Percentiles rank a stretch among this genome's conserved stretches.
phyloP scores from a whole-genome alignment of 1,140 invertebrate genomes.

The Scaptomyza montana region DNA sequence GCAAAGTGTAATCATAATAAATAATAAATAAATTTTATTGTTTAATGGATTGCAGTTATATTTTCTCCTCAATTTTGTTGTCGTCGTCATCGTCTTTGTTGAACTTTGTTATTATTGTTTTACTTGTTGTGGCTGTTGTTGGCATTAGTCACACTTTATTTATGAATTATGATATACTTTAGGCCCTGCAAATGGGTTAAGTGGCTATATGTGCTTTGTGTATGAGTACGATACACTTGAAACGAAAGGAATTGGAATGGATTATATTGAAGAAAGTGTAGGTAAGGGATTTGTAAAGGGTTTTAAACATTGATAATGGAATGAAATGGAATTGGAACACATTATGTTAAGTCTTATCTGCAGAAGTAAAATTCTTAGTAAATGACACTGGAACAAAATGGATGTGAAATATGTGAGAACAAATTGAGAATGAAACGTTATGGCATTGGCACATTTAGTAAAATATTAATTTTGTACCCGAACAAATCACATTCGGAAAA shows the following conservation, averaged over 20 bases:
- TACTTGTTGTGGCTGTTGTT: slow-evolving; percentile 33
- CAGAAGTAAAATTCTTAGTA: too few relatives aligned
- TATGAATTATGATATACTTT: slow-evolving; percentile 74
- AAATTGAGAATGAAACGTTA: too few relatives aligned
- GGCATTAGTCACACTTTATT: slow-evolving; percentile 82
- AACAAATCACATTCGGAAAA: too few relatives aligned
- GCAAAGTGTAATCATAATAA: slow-evolving; percentile 78
- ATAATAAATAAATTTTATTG: slow-evolving; percentile 83
- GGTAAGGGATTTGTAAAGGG: too few relatives aligned
- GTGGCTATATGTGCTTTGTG: neutral
- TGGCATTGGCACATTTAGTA: too few relatives aligned
- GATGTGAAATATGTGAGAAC: neutral
- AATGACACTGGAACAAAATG: neutral
- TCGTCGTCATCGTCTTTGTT: slow-evolving; percentile 2
- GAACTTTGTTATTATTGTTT: slow-evolving; percentile 10
- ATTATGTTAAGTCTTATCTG: neutral
- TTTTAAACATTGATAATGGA: neutral
- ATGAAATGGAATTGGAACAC: slow-evolving; percentile 4
- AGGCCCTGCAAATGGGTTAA: slow-evolving; percentile 42
- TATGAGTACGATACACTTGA: neutral
- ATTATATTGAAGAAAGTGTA: neutral
- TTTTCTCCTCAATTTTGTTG: slow-evolving; percentile 47
- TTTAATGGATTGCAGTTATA: slow-evolving; percentile 82
- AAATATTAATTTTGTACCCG: too few relatives aligned
- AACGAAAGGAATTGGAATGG: neutral